A percentile compares a stretch with the other conserved stretches of the same genome.
These are phyloP conservation scores for Allophyes oxyacanthae DNA, from an alignment of 2,888 invertebrate genomes.

Conservation along the genomic window DNA sequence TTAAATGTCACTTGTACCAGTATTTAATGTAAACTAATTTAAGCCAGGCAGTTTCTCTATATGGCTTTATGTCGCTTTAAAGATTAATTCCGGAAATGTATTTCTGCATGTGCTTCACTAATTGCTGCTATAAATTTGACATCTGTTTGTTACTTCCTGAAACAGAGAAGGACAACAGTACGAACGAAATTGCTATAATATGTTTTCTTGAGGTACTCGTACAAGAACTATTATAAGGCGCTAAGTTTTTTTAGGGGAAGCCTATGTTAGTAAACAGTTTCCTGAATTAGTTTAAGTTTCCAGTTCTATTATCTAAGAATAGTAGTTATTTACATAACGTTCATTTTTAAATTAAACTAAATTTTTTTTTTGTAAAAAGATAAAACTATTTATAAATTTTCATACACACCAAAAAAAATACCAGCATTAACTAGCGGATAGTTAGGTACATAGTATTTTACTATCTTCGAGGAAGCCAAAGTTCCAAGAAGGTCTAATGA, in stretches of 20 bases:
- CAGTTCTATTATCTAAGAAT: no score
- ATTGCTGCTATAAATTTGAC: slow-evolving; percentile 19
- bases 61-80: slow-evolving; percentile 42
- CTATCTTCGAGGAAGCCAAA: slow-evolving; percentile 12
- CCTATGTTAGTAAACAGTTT: no score
- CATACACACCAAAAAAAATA: no score
- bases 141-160: slow-evolving; percentile 3
- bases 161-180: no score
- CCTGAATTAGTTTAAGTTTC: no score
- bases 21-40: slow-evolving; percentile 62
- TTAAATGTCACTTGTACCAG: slow-evolving; percentile 67
- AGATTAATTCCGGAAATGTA: slow-evolving; percentile 42
- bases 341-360: no score
- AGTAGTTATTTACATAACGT: no score
- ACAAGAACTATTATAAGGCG: no score
- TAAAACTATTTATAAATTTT: no score
- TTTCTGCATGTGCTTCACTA: slow-evolving; percentile 11
- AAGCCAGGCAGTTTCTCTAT: slow-evolving; percentile 32
- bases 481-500: slow-evolving; percentile 41
- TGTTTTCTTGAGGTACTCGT: not conserved
- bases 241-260: no score
- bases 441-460: slow-evolving; percentile 6
- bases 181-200: no score
- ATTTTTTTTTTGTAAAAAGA: no score
- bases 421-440: not conserved